These are phyloP conservation scores for Capitella teleta DNA, from an alignment of 1,140 invertebrate species.

Conservation along the genomic window DNA sequence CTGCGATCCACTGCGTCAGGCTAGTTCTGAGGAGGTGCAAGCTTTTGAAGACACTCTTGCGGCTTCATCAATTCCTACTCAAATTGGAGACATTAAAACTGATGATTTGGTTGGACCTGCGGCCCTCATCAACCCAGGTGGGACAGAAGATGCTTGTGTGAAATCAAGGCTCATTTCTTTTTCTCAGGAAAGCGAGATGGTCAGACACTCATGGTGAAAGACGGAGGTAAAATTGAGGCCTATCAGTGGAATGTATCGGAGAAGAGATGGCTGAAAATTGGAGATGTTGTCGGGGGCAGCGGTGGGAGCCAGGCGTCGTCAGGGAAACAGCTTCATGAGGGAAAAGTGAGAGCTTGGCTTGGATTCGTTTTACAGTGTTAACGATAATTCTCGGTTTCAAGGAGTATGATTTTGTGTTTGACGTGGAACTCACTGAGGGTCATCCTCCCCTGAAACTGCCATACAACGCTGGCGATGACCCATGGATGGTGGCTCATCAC, in stretches of 20 bases:
- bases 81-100: constrained; percentile 68
- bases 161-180: not conserved
- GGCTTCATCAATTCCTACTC: constrained; percentile 48
- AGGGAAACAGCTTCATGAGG: constrained; percentile 68
- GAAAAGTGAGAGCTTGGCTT: constrained; percentile 39
- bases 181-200: constrained; percentile 51
- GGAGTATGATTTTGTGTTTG: constrained; percentile 92
- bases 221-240: constrained; percentile 52
- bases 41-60: constrained; percentile 63
- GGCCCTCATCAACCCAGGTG: constrained; percentile 63
- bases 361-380: not conserved
- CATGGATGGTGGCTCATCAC: constrained; percentile 53
- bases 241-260: constrained; percentile 59
- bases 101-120: constrained; percentile 71
- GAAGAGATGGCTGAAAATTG: constrained; percentile 70
- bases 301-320: constrained; percentile 49
- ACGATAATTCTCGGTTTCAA: constrained; percentile 25
- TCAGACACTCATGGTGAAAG: constrained; percentile 71
- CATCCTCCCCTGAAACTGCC: constrained; percentile 77
- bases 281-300: constrained; percentile 74
- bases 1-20: constrained; percentile 53
- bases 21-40: constrained; percentile 49
- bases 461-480: constrained; percentile 66
- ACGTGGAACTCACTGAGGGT: constrained; percentile 83
- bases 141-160: constrained; percentile 26